Conservation (phyloP, 2,888 invertebrate species). For the Eristalis tenax region DNA sequence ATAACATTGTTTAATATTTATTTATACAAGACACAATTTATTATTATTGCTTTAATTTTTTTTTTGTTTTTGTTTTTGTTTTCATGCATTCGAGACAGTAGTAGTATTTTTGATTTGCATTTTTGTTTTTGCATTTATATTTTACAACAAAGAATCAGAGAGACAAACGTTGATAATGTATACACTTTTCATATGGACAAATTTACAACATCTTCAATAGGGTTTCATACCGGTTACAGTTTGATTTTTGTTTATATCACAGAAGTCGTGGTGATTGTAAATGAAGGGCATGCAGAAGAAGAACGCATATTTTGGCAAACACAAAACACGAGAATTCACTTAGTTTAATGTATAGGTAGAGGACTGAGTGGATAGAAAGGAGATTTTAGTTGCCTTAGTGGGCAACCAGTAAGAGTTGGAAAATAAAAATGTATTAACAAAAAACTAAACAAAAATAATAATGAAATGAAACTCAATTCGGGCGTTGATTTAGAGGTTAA, state of each 20-base stretch:
- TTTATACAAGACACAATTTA: conserved; percentile 71
- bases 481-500: neutral
- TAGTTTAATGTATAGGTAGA: neutral
- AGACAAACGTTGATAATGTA: conserved; percentile 46
- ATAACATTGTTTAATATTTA: conserved; percentile 39
- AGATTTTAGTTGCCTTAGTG: conserved; percentile 9
- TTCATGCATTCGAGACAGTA: conserved; percentile 48
- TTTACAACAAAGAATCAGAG: conserved; percentile 57
- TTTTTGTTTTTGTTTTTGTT: conserved; percentile 5
- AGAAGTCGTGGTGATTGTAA: conserved; percentile 33
- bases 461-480: neutral
- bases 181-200: conserved; percentile 49
- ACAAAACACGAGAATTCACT: conserved; percentile 28
- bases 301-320: conserved; percentile 39
- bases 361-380: neutral
- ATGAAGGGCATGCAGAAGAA: conserved; percentile 62
- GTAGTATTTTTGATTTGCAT: conserved; percentile 15
- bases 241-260: conserved; percentile 17
- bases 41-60: conserved; percentile 10
- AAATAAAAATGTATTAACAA: conserved; percentile 6
- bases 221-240: conserved; percentile 33
- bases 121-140: conserved; percentile 3
- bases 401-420: conserved; percentile 9
- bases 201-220: conserved; percentile 44
- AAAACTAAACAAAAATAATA: neutral